A percentile compares a stretch with the other conserved stretches of the same genome.
These are phyloP conservation scores for Jaculus jaculus DNA, from an alignment of 2,113 vertebrate species.

Conservation along the genomic window DNA sequence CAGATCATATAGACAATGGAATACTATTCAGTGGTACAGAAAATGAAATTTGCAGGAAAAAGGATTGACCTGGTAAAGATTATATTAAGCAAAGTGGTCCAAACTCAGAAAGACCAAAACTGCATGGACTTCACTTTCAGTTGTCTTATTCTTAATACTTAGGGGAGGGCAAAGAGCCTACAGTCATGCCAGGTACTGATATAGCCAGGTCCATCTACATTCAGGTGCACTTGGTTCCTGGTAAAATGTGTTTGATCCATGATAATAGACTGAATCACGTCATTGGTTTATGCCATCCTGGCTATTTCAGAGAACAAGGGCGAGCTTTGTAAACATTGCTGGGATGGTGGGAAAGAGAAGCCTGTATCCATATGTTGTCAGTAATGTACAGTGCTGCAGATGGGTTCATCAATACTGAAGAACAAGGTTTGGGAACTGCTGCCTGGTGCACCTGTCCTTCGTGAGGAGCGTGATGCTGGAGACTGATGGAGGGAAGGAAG, in stretches of 20 bases:
- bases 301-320: not conserved
- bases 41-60: too few species aligned
- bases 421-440: conserved; percentile 31
- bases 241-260: not conserved
- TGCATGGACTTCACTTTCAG: not conserved
- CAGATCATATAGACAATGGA: too few species aligned
- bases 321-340: not conserved
- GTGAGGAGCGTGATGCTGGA: conserved; percentile 43
- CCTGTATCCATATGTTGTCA: not conserved
- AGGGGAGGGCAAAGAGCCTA: not conserved
- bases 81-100: too few species aligned
- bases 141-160: not conserved
- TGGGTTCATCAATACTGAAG: conserved; percentile 49
- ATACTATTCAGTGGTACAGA: too few species aligned
- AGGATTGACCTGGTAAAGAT: too few species aligned
- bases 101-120: too few species aligned
- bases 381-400: not conserved
- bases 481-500: conserved; percentile 58
- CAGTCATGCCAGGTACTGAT: not conserved
- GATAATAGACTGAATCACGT: accelerated
- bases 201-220: not conserved
- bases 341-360: not conserved
- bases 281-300: not conserved
- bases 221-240: not conserved
- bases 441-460: conserved; percentile 56